Base-by-base conservation (phyloP, 37 sponge, comb jelly and placozoan species). In the Dysidea cf. avara region DNA sequence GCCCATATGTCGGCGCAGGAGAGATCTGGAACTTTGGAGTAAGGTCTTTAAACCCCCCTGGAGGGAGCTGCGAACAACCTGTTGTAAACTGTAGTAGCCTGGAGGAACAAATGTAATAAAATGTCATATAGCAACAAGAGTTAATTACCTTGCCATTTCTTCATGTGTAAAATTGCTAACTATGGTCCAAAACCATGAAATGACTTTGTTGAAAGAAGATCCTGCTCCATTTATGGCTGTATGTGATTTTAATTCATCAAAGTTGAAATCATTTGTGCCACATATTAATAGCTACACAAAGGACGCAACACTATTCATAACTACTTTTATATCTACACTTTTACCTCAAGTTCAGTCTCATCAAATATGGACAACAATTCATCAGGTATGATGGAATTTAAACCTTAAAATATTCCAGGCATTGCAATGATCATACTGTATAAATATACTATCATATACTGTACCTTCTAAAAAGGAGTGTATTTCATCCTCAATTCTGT, bases 311-410 rank as follows among this genome's bases (percentile, higher is more conserved):
- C 46, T 12, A 43, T 43, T 5, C 7, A 43, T 9, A 43, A 9
- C 46, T 43, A 5, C 46, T 12, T 43, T 5, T 9, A 43, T 43
- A n/a, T n/a, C n/a, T n/a, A n/a, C 16, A 32, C 9, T 62, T 39
- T 66, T 53, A 93, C 94, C 90, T 96, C 97, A 24, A 96, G 60
- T 79, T 96, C 97, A 80, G 86, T 93, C 46, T 96, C 97, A 86
- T 92, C 94, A 86, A 96, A 96, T 9, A 96, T 89, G 22, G 77
- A 64, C n/a, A 96, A 53, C 18, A 96, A 43, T 50, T 75, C 62
- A 21, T 90, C 92, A 3, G 97, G 94, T 29, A 96, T 63, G 29
- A 96, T 61, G 1, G 89, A 90, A 80, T 86, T 86, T 20, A 96
- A 79, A 30, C 97, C 97, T 87, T 53, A 5, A 60, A 31, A 17